Conservation (phyloP, 2,888 invertebrate species). For the Linnaemya vulpina region DNA sequence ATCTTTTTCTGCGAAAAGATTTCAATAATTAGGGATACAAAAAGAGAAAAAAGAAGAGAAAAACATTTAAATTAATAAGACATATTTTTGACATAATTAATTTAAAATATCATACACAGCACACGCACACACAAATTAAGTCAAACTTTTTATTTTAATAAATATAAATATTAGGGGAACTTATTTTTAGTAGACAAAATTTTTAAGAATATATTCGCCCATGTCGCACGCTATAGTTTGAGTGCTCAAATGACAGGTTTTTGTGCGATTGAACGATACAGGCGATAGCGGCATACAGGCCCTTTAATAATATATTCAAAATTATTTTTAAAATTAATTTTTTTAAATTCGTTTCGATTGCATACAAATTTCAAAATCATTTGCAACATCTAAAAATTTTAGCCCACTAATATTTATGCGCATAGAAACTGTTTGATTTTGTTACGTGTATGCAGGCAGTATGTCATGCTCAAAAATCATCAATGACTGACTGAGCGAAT, state of each 20-base stretch:
- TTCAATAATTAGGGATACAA: conserved; percentile 46
- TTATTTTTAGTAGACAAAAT: no score
- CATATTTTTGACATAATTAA: conserved; percentile 38
- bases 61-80: conserved; percentile 37
- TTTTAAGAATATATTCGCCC: no score
- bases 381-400: conserved; percentile 1
- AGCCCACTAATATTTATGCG: conserved; percentile 26
- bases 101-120: conserved; percentile 1
- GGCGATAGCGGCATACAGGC: no score
- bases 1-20: conserved; percentile 88
- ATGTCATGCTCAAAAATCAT: conserved; percentile 49
- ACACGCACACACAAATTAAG: conserved; percentile 4
- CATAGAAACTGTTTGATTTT: background rate
- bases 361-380: conserved; percentile 41
- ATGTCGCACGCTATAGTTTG: no score
- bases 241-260: no score
- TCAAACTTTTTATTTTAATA: background rate
- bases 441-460: background rate
- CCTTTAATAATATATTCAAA: no score
- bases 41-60: conserved; percentile 35
- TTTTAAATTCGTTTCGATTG: background rate
- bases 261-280: no score
- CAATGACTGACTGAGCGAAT: conserved; percentile 62
- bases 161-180: conserved; percentile 18
- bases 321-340: no score